Percentiles rank a stretch among this genome's conserved stretches.
Evolutionary conservation across 2,888 invertebrate genomes (phyloP).

Genomic region (Melieria crassipennis): DNA sequence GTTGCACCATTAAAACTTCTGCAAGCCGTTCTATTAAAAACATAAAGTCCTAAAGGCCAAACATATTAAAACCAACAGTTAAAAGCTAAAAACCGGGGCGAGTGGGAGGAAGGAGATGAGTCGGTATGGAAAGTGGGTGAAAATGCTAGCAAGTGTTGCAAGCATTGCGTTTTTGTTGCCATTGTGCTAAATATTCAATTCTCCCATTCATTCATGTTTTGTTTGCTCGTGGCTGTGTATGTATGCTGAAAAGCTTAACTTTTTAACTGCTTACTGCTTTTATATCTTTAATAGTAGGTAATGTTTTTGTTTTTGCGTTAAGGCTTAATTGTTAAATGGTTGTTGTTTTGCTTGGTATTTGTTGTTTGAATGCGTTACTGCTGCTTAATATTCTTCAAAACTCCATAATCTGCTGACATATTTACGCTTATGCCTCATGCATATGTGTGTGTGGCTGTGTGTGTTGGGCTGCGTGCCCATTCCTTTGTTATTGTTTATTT

Average conservation of each 20-base stretch:
- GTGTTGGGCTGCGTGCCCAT: slow-evolving; percentile 4
- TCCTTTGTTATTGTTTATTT: neutral
- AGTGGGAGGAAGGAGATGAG: too few relatives aligned
- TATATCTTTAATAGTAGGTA: neutral
- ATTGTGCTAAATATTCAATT: too few relatives aligned
- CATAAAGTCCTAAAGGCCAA: too few relatives aligned
- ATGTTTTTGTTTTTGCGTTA: slow-evolving; percentile 17
- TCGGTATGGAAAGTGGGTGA: too few relatives aligned
- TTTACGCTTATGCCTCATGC: slow-evolving; percentile 22
- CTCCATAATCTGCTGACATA: neutral
- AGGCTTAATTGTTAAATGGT: neutral
- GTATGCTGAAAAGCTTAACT: too few relatives aligned
- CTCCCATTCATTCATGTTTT: neutral
- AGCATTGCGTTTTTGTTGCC: too few relatives aligned
- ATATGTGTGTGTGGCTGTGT: slow-evolving; percentile 24
- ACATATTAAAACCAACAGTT: too few relatives aligned
- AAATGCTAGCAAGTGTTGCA: too few relatives aligned
- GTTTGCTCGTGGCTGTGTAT: neutral
- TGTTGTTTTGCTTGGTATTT: neutral
- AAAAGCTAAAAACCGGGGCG: too few relatives aligned
- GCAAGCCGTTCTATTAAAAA: too few relatives aligned
- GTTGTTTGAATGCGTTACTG: slow-evolving; percentile 1
- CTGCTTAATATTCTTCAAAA: too few relatives aligned
- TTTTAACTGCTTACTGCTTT: neutral
- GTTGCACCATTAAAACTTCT: too few relatives aligned